Conservation (phyloP, 1,140 invertebrate genomes). For the Drosophila prosaltans region DNA sequence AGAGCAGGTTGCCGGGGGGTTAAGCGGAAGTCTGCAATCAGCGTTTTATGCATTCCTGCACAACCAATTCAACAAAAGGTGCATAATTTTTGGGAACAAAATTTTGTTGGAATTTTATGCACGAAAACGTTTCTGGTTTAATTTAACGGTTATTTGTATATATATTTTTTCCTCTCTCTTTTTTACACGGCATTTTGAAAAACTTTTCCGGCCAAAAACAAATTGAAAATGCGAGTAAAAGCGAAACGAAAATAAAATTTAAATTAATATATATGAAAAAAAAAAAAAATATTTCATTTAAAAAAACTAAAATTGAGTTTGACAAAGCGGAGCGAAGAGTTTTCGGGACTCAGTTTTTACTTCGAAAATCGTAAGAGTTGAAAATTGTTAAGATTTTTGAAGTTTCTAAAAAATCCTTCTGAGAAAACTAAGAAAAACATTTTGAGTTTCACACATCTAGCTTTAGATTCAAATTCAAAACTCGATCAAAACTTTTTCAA, state of each 20-base stretch:
- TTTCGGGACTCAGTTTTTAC: too few species aligned
- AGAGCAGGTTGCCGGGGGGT: too few species aligned
- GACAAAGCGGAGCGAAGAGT: too few species aligned
- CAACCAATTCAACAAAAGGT: constrained; percentile 47
- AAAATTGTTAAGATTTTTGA: too few species aligned
- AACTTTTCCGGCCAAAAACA: constrained; percentile 1
- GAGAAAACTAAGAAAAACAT: too few species aligned
- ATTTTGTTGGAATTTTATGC: constrained; percentile 71
- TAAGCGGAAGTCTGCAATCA: constrained; percentile 58
- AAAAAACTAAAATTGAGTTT: background rate
- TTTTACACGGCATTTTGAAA: background rate
- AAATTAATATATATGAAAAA: background rate
- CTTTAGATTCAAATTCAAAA: too few species aligned
- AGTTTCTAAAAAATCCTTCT: too few species aligned
- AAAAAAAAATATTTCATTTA: background rate
- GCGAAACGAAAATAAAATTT: background rate
- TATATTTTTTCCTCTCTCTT: constrained; percentile 1
- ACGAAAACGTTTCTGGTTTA: constrained; percentile 74
- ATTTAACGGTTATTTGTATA: constrained; percentile 54
- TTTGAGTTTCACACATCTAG: too few species aligned
- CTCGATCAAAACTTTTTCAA: too few species aligned
- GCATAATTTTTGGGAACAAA: constrained; percentile 70
- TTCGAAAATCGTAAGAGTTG: too few species aligned
- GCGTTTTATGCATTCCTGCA: constrained; percentile 59
- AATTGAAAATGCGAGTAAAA: constrained; percentile 2